phyloP scores from a whole-genome alignment of 1,140 invertebrate genomes.

The Leptinotarsa undecemlineata region DNA sequence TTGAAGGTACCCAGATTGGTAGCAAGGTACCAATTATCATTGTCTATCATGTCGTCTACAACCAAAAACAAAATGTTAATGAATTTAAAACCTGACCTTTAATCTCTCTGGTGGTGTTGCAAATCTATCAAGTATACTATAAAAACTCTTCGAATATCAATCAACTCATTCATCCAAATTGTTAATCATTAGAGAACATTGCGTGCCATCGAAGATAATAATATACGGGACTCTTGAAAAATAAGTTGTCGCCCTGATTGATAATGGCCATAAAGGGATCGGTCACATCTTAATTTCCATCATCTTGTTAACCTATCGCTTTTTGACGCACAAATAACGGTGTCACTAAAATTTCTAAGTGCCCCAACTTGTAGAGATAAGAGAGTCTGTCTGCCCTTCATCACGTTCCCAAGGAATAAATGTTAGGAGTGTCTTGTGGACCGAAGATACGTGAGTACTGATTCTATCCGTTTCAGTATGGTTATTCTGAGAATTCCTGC shows the following conservation, averaged over 20 bases:
- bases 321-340: constrained; percentile 18
- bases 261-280: constrained; percentile 17
- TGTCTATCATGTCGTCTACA: no score
- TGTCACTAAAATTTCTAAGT: constrained; percentile 24
- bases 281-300: constrained; percentile 22
- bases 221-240: constrained; percentile 3
- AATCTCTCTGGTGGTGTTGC: no score
- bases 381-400: constrained; percentile 18
- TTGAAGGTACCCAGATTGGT: no score
- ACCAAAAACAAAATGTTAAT: no score
- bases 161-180: no score
- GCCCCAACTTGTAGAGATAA: constrained; percentile 26
- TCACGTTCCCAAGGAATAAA: constrained; percentile 16
- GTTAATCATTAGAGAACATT: background rate
- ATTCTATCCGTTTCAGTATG: no score
- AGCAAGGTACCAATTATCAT: no score
- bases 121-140: no score
- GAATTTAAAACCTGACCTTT: no score
- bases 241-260: constrained; percentile 20
- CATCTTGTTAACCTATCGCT: constrained; percentile 7
- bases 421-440: background rate
- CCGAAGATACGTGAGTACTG: background rate
- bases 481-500: no score
- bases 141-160: no score
- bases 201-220: constrained; percentile 5